Evolutionary conservation across 2,113 vertebrate genomes (phyloP).

Genomic region (Oncorhynchus gorbuscha): DNA sequence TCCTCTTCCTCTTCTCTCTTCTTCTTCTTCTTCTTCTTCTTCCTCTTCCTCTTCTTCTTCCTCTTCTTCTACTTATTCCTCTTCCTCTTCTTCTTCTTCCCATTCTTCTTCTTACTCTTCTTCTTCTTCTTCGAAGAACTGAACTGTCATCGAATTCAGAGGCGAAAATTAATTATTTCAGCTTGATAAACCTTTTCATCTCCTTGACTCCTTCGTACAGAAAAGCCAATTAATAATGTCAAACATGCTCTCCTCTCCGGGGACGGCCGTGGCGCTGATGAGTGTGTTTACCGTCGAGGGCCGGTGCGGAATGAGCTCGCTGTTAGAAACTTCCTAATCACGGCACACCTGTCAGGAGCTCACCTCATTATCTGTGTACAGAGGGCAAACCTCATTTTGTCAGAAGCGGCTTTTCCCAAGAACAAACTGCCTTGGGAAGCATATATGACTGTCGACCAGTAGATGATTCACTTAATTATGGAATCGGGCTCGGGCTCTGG

Average conservation of each 20-base stretch:
- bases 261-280: conserved; percentile 86
- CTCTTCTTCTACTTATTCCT: conserved; percentile 49
- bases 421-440: conserved; percentile 82
- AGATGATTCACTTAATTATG: conserved; percentile 97
- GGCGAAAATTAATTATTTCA: conserved; percentile 99
- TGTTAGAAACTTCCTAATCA: conserved; percentile 85
- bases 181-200: conserved; percentile 99
- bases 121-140: conserved; percentile 64
- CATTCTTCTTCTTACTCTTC: conserved; percentile 19
- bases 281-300: conserved; percentile 92
- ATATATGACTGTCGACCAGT: conserved; percentile 81
- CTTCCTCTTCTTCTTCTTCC: conserved; percentile 64
- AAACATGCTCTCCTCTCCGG: conserved; percentile 94
- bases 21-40: conserved; percentile 62
- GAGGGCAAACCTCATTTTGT: conserved; percentile 91
- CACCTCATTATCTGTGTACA: conserved; percentile 90
- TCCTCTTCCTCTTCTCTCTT: conserved; percentile 56
- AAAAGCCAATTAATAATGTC: conserved; percentile 99
- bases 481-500: conserved; percentile 58
- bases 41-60: conserved; percentile 35
- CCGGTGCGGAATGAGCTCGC: conserved; percentile 67
- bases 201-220: conserved; percentile 96
- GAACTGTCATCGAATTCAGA: conserved; percentile 97
- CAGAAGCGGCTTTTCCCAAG: conserved; percentile 81
- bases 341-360: conserved; percentile 90